Evolutionary conservation across 2,797 vertebrate genomes (phyloP).

Genomic region (Chaunax sp.): DNA sequence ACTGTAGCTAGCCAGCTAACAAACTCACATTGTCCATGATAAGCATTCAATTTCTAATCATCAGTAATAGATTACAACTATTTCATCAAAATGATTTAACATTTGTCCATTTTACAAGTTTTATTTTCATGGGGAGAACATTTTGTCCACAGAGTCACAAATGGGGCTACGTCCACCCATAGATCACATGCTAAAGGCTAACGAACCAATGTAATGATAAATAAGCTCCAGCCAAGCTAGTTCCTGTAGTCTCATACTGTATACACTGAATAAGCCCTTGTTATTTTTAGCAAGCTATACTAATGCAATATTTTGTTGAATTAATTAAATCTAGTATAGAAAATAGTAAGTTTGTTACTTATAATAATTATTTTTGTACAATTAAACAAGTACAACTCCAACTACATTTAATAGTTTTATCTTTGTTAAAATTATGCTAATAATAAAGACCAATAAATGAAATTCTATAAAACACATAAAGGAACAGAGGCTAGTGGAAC

Average conservation of each 20-base stretch:
- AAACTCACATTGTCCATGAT: too few relatives aligned
- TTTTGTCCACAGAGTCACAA: constrained; percentile 12
- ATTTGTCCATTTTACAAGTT: neutral
- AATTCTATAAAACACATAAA: neutral
- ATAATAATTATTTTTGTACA: constrained; percentile 1
- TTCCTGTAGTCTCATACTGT: constrained; percentile 1
- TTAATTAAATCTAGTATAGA: neutral
- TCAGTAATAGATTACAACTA: too few relatives aligned
- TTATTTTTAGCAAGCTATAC: constrained; percentile 13
- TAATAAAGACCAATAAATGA: neutral
- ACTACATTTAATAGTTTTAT: neutral
- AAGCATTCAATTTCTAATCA: neutral
- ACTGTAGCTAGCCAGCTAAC: neutral
- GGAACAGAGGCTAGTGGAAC: neutral
- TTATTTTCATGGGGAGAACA: too few relatives aligned
- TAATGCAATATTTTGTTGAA: constrained; percentile 42
- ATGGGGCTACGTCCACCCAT: constrained; percentile 14
- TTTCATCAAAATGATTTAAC: neutral
- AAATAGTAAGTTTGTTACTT: neutral
- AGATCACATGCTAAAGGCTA: constrained; percentile 33
- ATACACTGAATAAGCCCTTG: constrained; percentile 12
- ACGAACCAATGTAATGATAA: constrained; percentile 12
- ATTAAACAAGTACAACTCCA: neutral
- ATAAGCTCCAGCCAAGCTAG: constrained; percentile 25
- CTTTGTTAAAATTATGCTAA: neutral